Conservation (phyloP, 2,113 vertebrate species). For the Pitta sordida region DNA sequence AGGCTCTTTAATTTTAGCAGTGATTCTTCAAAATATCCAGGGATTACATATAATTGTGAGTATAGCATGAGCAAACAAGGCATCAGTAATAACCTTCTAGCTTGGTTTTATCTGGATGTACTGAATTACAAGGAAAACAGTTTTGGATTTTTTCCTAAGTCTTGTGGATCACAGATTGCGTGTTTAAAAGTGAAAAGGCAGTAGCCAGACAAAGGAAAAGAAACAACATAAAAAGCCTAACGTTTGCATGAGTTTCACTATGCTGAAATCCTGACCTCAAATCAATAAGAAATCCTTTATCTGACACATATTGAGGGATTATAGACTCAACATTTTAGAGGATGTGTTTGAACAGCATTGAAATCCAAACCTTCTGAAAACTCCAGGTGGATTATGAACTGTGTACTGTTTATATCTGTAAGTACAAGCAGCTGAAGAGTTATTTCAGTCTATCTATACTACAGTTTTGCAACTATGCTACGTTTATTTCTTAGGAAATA, state of each 20-base stretch:
- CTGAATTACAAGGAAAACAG: slow-evolving; percentile 46
- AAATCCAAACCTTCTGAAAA: slow-evolving; percentile 48
- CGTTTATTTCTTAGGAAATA: neutral
- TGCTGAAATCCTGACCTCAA: slow-evolving; percentile 47
- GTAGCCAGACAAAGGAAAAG: slow-evolving; percentile 34
- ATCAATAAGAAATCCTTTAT: slow-evolving; percentile 52
- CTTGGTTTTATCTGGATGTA: slow-evolving; percentile 42
- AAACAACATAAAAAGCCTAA: slow-evolving; percentile 44
- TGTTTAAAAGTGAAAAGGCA: slow-evolving; percentile 28
- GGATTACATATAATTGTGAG: neutral
- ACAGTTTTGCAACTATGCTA: neutral
- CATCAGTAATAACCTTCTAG: slow-evolving; percentile 57
- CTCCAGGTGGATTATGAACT: slow-evolving; percentile 47
- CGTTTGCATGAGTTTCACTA: slow-evolving; percentile 41
- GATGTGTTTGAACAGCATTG: slow-evolving; percentile 40
- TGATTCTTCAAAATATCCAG: slow-evolving; percentile 15
- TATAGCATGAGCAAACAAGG: slow-evolving; percentile 24
- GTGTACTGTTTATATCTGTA: slow-evolving; percentile 45
- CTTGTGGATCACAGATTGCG: neutral
- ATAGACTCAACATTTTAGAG: slow-evolving; percentile 38
- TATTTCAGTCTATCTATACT: neutral
- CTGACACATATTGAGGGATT: slow-evolving; percentile 50
- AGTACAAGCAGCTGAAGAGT: slow-evolving; percentile 36
- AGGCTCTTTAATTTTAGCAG: slow-evolving; percentile 26
- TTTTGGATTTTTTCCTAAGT: slow-evolving; percentile 46